Conservation (phyloP, 2,113 vertebrate genomes). For the Syngnathoides biaculeatus region DNA sequence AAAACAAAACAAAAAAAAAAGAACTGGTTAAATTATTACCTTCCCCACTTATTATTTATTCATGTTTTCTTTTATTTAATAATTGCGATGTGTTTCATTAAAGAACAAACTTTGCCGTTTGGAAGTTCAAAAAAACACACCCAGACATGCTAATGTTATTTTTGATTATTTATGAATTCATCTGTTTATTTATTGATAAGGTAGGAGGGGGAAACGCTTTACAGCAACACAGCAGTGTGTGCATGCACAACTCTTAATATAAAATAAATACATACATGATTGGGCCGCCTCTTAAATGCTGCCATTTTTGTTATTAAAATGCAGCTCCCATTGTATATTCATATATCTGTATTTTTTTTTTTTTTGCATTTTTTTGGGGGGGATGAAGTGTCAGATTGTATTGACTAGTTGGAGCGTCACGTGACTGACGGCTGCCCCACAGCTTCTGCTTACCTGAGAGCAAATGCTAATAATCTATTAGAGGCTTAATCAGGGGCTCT, state of each 20-base stretch:
- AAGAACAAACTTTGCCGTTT: conserved; percentile 89
- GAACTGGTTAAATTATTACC: conserved; percentile 75
- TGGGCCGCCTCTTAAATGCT: conserved; percentile 10
- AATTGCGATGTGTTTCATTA: conserved; percentile 95
- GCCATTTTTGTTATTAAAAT: background rate
- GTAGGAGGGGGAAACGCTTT: conserved; percentile 59
- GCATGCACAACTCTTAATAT: conserved; percentile 40
- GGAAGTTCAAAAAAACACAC: background rate
- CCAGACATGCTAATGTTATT: conserved; percentile 49
- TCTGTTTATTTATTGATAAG: conserved; percentile 68
- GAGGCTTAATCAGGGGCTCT: conserved; percentile 80
- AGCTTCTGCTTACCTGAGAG: conserved; percentile 76
- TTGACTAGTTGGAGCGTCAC: background rate
- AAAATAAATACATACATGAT: conserved; percentile 4
- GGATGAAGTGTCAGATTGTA: no score
- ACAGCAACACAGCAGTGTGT: conserved; percentile 38
- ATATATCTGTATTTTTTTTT: background rate
- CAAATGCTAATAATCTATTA: conserved; percentile 87
- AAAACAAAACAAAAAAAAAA: conserved; percentile 14
- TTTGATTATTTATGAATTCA: conserved; percentile 57
- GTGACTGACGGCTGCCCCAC: conserved; percentile 5
- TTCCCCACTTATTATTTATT: conserved; percentile 76
- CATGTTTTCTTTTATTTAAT: conserved; percentile 78
- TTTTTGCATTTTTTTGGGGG: background rate
- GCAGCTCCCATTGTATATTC: background rate